Evolutionary conservation across 1,140 invertebrate genomes (phyloP), one percentile per base, ranked within the genome.

Genomic region (Diploscapter pachys): DNA sequence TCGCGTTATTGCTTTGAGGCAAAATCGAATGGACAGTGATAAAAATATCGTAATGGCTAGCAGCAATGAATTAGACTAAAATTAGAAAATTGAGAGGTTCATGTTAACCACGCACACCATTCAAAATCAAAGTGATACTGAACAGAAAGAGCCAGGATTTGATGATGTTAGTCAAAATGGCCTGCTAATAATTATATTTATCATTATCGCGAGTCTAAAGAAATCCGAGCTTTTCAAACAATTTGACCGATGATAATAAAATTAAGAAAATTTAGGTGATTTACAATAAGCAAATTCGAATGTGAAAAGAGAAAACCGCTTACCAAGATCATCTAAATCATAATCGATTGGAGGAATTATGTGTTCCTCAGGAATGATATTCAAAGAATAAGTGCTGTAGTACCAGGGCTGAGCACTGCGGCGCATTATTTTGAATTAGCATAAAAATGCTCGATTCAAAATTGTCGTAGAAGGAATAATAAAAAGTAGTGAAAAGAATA

Each of bases 281-380:
- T 31, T 8, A 31, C 31, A n/a, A 65, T 31, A 62, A 9, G 9
- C 13, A 13, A 59, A 9, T 13, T 9, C 57, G 13, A 59, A 9
- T 59, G 9, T 59, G 57, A 59, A 59, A 59, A 9, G 9, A 59
- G 57, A 9, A 9, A 9, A 13, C 9, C 13, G 13, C 13, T 59
- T 9, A 13, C 9, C 57, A 59, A 65, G 31, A 65, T 31, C 48
- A 11, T 65, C 31, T 49, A 65, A 65, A 62, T 74, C 66, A 69
- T 74, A 74, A 54, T 74, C 73, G 9, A 74, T 62, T 4, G 73
- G 73, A 62, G 73, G 73, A 13, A 74, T 31, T 31, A 31, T 64
- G 70, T 74, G 64, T 69, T 74, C 73, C 53, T 74, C 73, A 61
- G 73, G 73, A 68, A 74, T 74, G 59, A 74, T 74, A 69, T 74